phyloP scores from a whole-genome alignment of 2,888 invertebrate genomes.

The Pyrrhia umbra region DNA sequence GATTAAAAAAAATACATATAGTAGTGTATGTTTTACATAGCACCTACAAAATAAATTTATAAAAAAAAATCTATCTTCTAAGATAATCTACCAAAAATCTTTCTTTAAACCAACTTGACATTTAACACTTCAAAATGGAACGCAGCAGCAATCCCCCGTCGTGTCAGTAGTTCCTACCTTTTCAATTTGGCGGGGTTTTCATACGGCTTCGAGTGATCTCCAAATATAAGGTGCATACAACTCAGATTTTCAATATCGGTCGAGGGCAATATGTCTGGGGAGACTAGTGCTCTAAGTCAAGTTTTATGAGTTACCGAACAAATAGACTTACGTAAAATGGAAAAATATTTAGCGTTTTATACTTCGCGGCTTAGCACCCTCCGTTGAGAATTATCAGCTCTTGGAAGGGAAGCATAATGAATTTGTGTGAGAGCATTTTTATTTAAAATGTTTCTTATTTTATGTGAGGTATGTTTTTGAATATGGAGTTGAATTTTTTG shows the following conservation, averaged over 20 bases:
- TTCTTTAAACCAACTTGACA: constrained; percentile 5
- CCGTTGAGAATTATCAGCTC: constrained; percentile 6
- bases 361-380: constrained; percentile 33
- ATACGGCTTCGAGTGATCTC: constrained; percentile 75
- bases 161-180: constrained; percentile 40
- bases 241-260: constrained; percentile 79
- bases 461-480: background rate
- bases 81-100: background rate
- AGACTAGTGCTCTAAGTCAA: constrained; percentile 78
- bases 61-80: background rate
- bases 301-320: constrained; percentile 78
- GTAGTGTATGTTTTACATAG: too few species aligned
- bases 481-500: too few species aligned
- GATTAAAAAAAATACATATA: too few species aligned
- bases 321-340: constrained; percentile 64
- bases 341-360: constrained; percentile 59
- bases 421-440: constrained; percentile 16
- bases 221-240: constrained; percentile 78
- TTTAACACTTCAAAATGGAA: constrained; percentile 50
- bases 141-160: constrained; percentile 45
- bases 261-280: constrained; percentile 76
- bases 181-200: constrained; percentile 73
- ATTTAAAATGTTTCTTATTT: background rate
- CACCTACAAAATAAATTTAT: too few species aligned
- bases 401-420: constrained; percentile 17